Conservation (phyloP, 2,888 invertebrate species). For the Machimus rusticus region DNA sequence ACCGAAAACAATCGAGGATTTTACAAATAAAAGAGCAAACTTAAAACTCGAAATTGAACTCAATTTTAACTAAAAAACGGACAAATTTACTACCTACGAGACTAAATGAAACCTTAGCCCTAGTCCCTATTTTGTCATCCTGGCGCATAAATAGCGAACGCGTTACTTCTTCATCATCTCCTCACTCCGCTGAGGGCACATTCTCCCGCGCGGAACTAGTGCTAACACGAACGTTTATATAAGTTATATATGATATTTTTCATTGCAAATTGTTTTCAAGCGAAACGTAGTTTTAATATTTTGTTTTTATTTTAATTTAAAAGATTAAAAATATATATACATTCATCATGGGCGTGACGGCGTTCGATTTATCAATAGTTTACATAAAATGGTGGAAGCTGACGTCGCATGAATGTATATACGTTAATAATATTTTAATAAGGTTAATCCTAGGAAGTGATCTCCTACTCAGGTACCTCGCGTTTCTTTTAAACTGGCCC, state of each 20-base stretch:
- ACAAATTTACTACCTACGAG: constrained; percentile 1
- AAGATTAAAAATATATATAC: constrained; percentile 35
- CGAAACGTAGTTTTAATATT: constrained; percentile 47
- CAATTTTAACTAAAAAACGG: neutral
- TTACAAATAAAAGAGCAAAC: constrained; percentile 3
- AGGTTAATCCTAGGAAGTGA: constrained; percentile 27
- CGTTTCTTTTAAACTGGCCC: neutral
- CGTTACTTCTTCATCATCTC: neutral
- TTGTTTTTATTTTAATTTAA: constrained; percentile 11
- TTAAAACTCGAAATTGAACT: constrained; percentile 1
- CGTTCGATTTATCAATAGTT: neutral
- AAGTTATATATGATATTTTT: constrained; percentile 47
- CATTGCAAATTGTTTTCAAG: constrained; percentile 54
- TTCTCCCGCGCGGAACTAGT: neutral
- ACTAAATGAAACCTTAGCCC: constrained; percentile 13
- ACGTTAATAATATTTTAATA: constrained; percentile 35
- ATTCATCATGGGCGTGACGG: constrained; percentile 6
- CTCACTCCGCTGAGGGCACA: neutral
- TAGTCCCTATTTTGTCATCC: neutral
- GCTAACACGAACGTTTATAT: constrained; percentile 17
- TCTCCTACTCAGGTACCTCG: neutral
- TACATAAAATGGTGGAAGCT: constrained; percentile 4
- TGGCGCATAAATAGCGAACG: neutral
- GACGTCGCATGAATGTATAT: constrained; percentile 32
- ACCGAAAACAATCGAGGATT: neutral